These are phyloP conservation scores for Cepaea nemoralis DNA, from an alignment of 1,140 invertebrate species.

Conservation along the genomic window DNA sequence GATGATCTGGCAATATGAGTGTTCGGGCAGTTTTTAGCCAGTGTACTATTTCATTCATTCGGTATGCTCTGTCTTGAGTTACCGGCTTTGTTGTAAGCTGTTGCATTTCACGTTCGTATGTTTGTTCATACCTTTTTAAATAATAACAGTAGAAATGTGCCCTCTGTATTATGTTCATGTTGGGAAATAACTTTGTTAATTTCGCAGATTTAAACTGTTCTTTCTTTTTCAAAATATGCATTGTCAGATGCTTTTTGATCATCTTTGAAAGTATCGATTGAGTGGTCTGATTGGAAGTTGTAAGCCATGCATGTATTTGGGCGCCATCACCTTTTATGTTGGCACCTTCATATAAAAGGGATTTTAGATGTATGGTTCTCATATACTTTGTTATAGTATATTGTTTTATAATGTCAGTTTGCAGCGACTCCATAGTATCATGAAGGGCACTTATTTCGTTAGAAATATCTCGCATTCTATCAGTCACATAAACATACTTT, in stretches of 20 bases:
- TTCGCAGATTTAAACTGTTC: background rate
- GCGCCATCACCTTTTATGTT: background rate
- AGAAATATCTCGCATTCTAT: background rate
- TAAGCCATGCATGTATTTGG: slow-evolving; percentile 6
- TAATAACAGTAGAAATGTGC: background rate
- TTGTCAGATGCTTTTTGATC: background rate
- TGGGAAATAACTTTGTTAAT: background rate
- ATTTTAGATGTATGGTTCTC: background rate
- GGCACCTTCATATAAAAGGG: background rate
- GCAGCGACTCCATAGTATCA: background rate
- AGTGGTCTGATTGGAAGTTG: background rate
- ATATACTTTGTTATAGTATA: background rate
- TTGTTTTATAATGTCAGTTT: background rate
- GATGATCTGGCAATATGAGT: background rate
- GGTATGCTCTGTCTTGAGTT: background rate
- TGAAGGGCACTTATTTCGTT: background rate
- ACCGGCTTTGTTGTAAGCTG: background rate
- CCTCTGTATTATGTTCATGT: background rate
- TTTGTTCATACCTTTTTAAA: background rate
- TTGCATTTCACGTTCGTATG: background rate
- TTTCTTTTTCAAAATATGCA: background rate
- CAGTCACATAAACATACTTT: too few relatives aligned
- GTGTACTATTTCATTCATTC: background rate
- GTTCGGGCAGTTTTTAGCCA: background rate
- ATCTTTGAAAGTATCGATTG: background rate